Base-by-base conservation (phyloP, 2,888 invertebrate species). In the Cheilosia impressa region DNA sequence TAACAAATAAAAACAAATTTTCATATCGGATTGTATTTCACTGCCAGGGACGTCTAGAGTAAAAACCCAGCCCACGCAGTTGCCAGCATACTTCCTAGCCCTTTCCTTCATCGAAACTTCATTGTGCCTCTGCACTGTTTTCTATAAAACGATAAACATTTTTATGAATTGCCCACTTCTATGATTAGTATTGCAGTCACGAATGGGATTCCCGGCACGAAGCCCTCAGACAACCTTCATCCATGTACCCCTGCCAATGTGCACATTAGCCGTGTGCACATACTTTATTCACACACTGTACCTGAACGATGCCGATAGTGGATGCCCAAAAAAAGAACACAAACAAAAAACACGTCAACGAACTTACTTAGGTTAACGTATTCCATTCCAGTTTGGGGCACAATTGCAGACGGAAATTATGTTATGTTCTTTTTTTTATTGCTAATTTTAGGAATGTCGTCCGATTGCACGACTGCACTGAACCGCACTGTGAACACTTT, bases 361-460 rank as follows among this genome's bases (percentile, higher is more conserved):
- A 84, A 84, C 84, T 84, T 80, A 84, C 84, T 75, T 80, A 69
- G 75, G 80, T 75, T 84, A 80, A 71, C 71, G 84, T 84, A 80
- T 84, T 80, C 80, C 84, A 84, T 84, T 84, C 84, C 84, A 71
- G 80, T 69, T 80, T 66, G 24, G 19, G 53, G 52, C 31, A 53
- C 63, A 57, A 63, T 69, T 79, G 65, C 75, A 69, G 75, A 79
- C 68, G 63, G 55, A 60, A 69, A 75, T 83, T 63, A 60, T 47
- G 47, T 43, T 68, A 43, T 19, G 75, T n/a, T 68, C 22, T 10
- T 27, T 38, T 69, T 62, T 73, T 55, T 68, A 57, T 52, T 76
- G 43, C 24, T 22, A 63, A 58, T 71, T 71, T 50, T 58, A 27
- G 34, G 41, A 34, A 15, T 60, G 15, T 31, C 31, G 31, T 62